Conservation (phyloP, 2,113 vertebrate genomes). For the Osmerus mordax region DNA sequence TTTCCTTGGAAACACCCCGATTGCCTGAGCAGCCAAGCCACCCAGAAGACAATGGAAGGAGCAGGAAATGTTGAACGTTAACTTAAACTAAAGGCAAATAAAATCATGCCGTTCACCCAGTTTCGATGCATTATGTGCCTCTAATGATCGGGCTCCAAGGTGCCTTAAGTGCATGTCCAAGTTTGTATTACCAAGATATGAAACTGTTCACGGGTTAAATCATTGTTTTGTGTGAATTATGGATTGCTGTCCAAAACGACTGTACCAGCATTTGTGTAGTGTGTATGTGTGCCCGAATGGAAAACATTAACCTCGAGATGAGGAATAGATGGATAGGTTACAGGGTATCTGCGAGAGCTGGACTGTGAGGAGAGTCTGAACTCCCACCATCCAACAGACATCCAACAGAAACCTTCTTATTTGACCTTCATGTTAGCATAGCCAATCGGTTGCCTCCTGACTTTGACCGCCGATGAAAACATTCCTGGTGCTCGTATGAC, state of each 20-base stretch:
- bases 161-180: background rate
- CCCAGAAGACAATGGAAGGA: conserved; percentile 11
- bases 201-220: no score
- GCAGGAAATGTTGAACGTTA: background rate
- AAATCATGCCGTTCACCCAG: background rate
- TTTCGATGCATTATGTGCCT: background rate
- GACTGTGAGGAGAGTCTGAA: no score
- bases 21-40: background rate
- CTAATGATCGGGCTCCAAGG: background rate
- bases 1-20: background rate
- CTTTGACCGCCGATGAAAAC: background rate
- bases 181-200: background rate
- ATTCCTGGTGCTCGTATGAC: conserved; percentile 31
- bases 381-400: no score
- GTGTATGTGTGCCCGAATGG: no score
- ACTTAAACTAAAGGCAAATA: background rate
- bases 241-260: no score
- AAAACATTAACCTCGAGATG: no score
- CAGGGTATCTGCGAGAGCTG: no score
- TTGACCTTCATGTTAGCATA: background rate
- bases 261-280: no score
- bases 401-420: conserved; percentile 12
- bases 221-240: no score
- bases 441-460: no score
- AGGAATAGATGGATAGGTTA: no score